Base-by-base conservation (phyloP, 1,140 invertebrate species). In the Drosophila trapezifrons region DNA sequence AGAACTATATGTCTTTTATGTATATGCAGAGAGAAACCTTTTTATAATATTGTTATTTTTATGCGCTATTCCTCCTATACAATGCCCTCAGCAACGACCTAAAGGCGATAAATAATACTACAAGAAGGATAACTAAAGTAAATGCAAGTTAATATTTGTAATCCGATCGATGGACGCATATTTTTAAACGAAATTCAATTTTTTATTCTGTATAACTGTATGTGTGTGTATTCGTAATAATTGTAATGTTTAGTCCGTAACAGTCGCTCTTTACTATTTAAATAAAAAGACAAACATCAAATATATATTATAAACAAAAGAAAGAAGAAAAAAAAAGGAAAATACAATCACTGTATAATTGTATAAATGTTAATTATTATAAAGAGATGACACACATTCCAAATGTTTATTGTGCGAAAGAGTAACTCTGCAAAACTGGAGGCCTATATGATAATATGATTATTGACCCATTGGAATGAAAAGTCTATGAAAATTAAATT, bases 31-130 rank as follows among this genome's bases (percentile, higher is more conserved):
- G n/a, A 60, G 35, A 73, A 56, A 86, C 60, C 64, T 85, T 86
- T 87, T 89, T 85, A 86, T 86, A 83, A 87, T 52, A 52, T 79
- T 86, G 83, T 86, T 89, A 87, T 89, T 89, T 83, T 76, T 86
- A 87, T 86, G 79, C 84, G 76, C 81, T 80, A 80, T 89, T 80
- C 64, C 72, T 76, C 77, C 77, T 74, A 77, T 55, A 40, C 15
- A 57, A 57, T 51, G 29, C 51, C 71, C 58, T 65, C 58, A 60
- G 46, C 64, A 57, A 71, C 17, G 27, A 69, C 51, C 49, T 56
- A 63, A 58, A 27, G 45, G 42, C 59, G 45, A 62, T 9, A 40
- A 27, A 38, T 38, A 38, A 38, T 38, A 8, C 15, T 38, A 7
- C n/a, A 38, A 46, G 56, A n/a, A 20, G 40, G 27, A 51, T 7